Evolutionary conservation across 2,113 vertebrate genomes (phyloP), one percentile per base, ranked within the genome.

Genomic region (Ploceus nigricollis): DNA sequence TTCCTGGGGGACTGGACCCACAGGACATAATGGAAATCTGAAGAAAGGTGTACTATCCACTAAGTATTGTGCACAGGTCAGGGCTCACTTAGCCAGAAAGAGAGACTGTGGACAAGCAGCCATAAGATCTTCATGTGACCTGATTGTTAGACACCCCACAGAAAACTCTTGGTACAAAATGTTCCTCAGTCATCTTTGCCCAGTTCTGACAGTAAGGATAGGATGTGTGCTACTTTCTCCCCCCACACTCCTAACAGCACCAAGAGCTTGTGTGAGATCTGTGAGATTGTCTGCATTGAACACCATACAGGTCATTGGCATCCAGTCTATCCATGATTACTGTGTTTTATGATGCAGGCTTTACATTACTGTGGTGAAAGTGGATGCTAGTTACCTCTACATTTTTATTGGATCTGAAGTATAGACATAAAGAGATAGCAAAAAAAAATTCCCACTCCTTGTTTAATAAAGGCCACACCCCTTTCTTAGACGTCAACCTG

Each of bases 221-320:
- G 53, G 19, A 76, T 16, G 8, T 44, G 10, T 17, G 6, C 27
- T 33, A 7, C 9, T 7, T 75, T 58, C 4, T 27, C 6, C 11
- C 35, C 3, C 13, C 3, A 0, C 4, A 12, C 10, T 80, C 16
- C 35, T 82, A 22, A 7, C 1, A 3, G 17, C 35, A 42, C 25
- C 30, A 20, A 21, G 3, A 33, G 5, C 27, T 71, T 35, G 3
- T 47, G 23, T 64, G n/a, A 25, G 6, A 5, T 21, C 27, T 58
- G 6, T 54, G n/a, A 25, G 35, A n/a, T 20, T 0, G 0, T 39
- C 18, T 1, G 0, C 27, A 12, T 45, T 20, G 47, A 81, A 51
- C 12, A 15, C 12, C 22, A 5, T 3, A 13, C 4, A 23, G 5
- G 27, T 22, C 9, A 21, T 9, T 39, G 42, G 8, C 23, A 31